These are phyloP conservation scores for Adrianichthys oophorus DNA, from an alignment of 2,797 vertebrate species.

Conservation along the genomic window DNA sequence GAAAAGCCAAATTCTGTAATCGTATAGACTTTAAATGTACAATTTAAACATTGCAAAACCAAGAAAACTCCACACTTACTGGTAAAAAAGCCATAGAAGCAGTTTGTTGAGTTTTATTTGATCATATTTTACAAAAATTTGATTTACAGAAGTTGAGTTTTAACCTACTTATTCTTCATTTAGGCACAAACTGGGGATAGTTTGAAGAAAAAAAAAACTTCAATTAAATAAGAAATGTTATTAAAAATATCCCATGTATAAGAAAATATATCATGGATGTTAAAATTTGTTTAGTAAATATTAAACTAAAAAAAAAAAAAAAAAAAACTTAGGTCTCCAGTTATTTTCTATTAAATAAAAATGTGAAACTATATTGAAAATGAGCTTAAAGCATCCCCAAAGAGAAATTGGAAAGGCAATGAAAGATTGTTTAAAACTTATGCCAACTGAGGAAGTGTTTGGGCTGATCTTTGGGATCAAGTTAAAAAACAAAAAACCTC, in stretches of 20 bases:
- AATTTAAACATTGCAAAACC: neutral
- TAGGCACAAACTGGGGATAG: slow-evolving; percentile 73
- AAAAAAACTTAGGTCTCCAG: slow-evolving; percentile 13
- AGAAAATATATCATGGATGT: slow-evolving; percentile 52
- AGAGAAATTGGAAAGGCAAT: slow-evolving; percentile 32
- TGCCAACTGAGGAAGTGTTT: slow-evolving; percentile 47
- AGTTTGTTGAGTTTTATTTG: slow-evolving; percentile 72
- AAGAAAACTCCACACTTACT: slow-evolving; percentile 1
- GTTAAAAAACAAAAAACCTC: slow-evolving; percentile 30
- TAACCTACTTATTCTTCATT: slow-evolving; percentile 57
- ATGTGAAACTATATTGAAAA: slow-evolving; percentile 17
- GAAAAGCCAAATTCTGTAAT: neutral
- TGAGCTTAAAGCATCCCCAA: slow-evolving; percentile 16
- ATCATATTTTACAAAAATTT: slow-evolving; percentile 76
- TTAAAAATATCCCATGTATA: slow-evolving; percentile 49
- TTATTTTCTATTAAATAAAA: slow-evolving; percentile 1
- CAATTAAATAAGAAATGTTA: slow-evolving; percentile 54
- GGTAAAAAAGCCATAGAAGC: slow-evolving; percentile 68
- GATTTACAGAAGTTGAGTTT: slow-evolving; percentile 71
- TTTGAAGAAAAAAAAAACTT: slow-evolving; percentile 36
- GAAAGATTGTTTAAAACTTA: slow-evolving; percentile 41
- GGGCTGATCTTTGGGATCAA: slow-evolving; percentile 61
- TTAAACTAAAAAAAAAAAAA: slow-evolving; percentile 29
- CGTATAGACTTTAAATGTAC: neutral
- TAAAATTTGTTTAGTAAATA: slow-evolving; percentile 28